Evolutionary conservation across 2,888 invertebrate genomes (phyloP).

Genomic region (Drosophila recens): DNA sequence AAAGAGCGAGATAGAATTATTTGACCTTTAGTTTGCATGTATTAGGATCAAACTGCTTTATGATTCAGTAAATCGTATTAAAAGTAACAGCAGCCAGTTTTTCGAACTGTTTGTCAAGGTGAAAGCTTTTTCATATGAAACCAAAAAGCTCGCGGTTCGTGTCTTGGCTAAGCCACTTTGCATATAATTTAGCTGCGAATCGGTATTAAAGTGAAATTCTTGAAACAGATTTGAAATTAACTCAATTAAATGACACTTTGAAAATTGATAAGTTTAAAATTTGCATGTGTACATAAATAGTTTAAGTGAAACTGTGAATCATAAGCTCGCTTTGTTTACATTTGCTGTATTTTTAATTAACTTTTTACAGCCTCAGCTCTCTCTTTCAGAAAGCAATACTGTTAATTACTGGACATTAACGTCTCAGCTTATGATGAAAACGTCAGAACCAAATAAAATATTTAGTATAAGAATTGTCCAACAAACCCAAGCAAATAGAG

Average conservation of each 20-base stretch:
- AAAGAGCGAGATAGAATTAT: not conserved
- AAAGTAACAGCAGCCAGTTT: conserved; percentile 8
- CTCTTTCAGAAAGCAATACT: not conserved
- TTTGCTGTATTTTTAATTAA: conserved; percentile 17
- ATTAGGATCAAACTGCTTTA: conserved; percentile 42
- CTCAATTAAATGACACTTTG: not conserved
- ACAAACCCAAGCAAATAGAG: not conserved
- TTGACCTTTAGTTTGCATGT: conserved; percentile 44
- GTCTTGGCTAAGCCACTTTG: conserved; percentile 34
- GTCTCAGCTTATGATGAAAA: not conserved
- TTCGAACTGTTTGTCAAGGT: not conserved
- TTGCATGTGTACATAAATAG: not conserved
- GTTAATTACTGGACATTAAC: not conserved
- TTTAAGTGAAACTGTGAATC: conserved; percentile 8
- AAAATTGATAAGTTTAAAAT: not conserved
- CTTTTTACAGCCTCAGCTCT: not conserved
- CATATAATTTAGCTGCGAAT: not conserved
- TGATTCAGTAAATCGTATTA: not conserved
- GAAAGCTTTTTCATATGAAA: conserved; percentile 33
- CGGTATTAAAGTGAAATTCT: not conserved
- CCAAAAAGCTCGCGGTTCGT: conserved; percentile 40
- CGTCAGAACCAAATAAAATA: not conserved
- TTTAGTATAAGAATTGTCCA: not conserved
- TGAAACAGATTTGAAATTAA: not conserved
- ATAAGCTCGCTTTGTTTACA: not conserved